These are phyloP conservation scores for Cybosia mesomella DNA, from an alignment of 2,888 invertebrate genomes.

Conservation along the genomic window DNA sequence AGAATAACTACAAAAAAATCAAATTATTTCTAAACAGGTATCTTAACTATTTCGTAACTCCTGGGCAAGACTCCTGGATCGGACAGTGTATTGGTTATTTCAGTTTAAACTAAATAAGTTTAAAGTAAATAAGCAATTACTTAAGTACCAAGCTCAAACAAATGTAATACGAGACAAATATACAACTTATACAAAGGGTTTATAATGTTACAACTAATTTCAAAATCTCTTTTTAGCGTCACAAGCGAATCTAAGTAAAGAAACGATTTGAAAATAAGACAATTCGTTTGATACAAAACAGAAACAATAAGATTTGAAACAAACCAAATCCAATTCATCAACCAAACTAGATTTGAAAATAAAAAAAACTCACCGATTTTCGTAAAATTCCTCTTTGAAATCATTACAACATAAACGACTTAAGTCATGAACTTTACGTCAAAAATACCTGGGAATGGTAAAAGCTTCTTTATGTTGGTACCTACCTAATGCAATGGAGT, in stretches of 20 bases:
- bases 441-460: slow-evolving; percentile 33
- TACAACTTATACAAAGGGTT: too few relatives aligned
- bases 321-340: not conserved
- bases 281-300: not conserved
- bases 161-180: too few relatives aligned
- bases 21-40: too few relatives aligned
- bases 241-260: not conserved
- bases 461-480: slow-evolving; percentile 44
- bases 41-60: too few relatives aligned
- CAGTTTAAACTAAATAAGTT: too few relatives aligned
- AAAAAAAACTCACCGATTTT: slow-evolving; percentile 6
- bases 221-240: not conserved
- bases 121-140: too few relatives aligned
- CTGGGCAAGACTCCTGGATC: too few relatives aligned
- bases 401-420: slow-evolving; percentile 47
- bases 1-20: too few relatives aligned
- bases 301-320: not conserved
- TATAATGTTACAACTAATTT: not conserved
- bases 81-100: too few relatives aligned
- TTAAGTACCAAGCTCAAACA: too few relatives aligned
- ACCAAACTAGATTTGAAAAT: slow-evolving; percentile 6
- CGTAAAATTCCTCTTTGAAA: slow-evolving; percentile 30
- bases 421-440: slow-evolving; percentile 30
- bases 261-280: not conserved
- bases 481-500: slow-evolving; percentile 23